Evolutionary conservation across 2,888 invertebrate species (phyloP), one percentile per base, ranked within the genome.

Genomic region (Oeneis ivallda): DNA sequence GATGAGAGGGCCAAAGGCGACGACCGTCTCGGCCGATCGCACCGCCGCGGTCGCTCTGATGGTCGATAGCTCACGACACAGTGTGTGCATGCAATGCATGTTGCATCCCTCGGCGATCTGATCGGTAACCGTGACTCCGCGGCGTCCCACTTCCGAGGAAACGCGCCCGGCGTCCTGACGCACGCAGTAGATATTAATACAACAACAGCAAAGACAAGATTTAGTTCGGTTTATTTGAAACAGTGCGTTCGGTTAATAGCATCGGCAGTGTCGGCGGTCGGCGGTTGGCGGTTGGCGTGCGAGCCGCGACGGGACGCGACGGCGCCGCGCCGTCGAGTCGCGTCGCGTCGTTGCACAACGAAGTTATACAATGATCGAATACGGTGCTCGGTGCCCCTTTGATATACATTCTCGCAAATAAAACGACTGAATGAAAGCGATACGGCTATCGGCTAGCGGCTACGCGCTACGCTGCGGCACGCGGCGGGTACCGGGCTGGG

Each of bases 401-500:
- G 6, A 34, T 34, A 6, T 6, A 34, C 32, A 34, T 5, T 7
- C 37, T 9, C 37, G 37, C 4, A 37, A 7, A 7, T 8, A n/a
- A n/a, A n/a, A 37, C 37, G 37, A 37, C 7, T 7, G 37, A 7
- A 37, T 7, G 7, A 37, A 37, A 37, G 37, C 37, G 37, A 8
- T 37, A 37, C 13, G 57, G 19, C 65, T 62, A 66, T 50, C 65
- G 49, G 37, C 49, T 47, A 56, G 15, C 13, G 8, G 10, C 47
- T 47, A 52, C 52, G 13, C 32, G 32, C 4, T 50, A 50, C 50
- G 13, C 13, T 3, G 56, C 37, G 49, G 63, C 6, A 37, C 26
- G 13, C 49, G 43, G 37, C 52, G 58, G 71, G 70, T 59, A 71
- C 66, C 69, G 69, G 72, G 37, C 8, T 37, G n/a, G n/a, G n/a